Base-by-base conservation (phyloP, 2,888 invertebrate species). In the Cantharis flavilabris region DNA sequence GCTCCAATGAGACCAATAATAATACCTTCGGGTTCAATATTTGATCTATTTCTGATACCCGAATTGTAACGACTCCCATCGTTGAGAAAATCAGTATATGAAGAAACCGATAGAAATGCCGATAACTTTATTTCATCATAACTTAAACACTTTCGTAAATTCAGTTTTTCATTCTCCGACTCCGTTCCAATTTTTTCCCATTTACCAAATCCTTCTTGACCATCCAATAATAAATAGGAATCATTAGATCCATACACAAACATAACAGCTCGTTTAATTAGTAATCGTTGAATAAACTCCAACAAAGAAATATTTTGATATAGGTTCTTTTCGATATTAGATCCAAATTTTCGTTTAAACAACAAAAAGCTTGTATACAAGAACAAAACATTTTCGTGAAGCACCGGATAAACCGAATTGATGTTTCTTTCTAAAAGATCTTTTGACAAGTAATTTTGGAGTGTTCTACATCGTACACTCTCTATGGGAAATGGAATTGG, bases 61-160 rank as follows among this genome's bases (percentile, higher is more conserved):
- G 90, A 90, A 16, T 89, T 89, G 28, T 86, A 84, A 28, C 92
- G 87, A 10, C 88, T 85, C 0, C 93, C 93, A 76, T 92, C 89
- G 76, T 93, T 93, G 72, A 92, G 90, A 80, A 92, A 93, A 80
- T 90, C 90, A 0, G 91, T 91, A 72, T 89, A 88, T 0, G 92
- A 92, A n/a, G 91, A 91, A 1, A 92, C 89, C 28, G 89, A 90
- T 70, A 93, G 88, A 87, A 92, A 88, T 0, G 92, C 90, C 0
- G 92, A 91, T 1, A 93, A 80, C 82, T 92, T 93, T 81, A 93
- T 89, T 85, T 93, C 93, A 72, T 93, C 93, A 81, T 93, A 93
- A 71, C 92, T 92, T 23, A 93, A 86, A 79, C 91, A 91, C 80
- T 90, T 90, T 20, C 90, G 88, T 3, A 92, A 84, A 0, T 90